Evolutionary conservation across 2,797 vertebrate species (phyloP).

Genomic region (Falco cherrug): DNA sequence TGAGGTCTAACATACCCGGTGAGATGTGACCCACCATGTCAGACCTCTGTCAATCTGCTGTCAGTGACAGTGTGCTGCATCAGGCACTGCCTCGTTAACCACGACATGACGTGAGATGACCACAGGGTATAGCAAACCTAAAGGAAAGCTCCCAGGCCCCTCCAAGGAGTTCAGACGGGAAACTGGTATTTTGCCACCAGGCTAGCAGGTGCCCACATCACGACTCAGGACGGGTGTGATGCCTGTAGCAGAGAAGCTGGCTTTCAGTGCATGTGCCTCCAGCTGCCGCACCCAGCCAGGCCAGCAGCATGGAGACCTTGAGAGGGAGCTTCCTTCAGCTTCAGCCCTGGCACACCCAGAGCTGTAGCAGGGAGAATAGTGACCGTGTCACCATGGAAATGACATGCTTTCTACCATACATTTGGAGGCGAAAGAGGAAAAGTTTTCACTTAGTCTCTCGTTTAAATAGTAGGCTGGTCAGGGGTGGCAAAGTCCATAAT

Average conservation of each 20-base stretch:
- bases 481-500: neutral
- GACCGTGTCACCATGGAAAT: neutral
- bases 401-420: neutral
- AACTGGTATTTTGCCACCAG: neutral
- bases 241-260: neutral
- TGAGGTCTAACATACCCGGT: neutral
- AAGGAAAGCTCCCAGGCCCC: neutral
- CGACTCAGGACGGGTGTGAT: accelerated
- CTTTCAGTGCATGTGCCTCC: neutral
- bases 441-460: neutral
- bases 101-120: neutral
- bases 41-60: neutral
- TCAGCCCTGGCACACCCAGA: neutral
- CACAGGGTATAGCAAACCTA: neutral
- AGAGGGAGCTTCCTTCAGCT: neutral
- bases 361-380: neutral
- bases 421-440: neutral
- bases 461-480: neutral
- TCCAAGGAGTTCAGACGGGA: neutral
- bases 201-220: neutral
- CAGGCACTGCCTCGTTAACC: neutral
- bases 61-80: neutral
- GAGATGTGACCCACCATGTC: accelerated
- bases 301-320: neutral
- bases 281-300: neutral